Percentiles rank a stretch among this genome's conserved stretches.
These are phyloP conservation scores for Ceratosolen fusciceps DNA, from an alignment of 1,140 invertebrate genomes.

Conservation along the genomic window DNA sequence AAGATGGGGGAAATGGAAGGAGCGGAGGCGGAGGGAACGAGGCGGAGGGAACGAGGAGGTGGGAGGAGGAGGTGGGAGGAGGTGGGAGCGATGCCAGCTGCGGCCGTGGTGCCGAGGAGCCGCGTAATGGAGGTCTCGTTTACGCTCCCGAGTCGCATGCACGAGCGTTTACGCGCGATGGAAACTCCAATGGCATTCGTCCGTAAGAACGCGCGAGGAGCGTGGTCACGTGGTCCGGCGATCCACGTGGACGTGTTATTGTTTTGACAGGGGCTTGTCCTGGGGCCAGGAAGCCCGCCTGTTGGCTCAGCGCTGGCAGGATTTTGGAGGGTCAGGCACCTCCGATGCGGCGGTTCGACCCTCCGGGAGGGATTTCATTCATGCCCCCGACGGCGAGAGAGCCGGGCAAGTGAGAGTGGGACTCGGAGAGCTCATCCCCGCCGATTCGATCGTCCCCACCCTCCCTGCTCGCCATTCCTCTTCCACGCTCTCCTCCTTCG, in stretches of 20 bases:
- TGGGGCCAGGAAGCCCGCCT: conserved; percentile 52
- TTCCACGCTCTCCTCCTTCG: conserved; percentile 53
- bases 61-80: neutral
- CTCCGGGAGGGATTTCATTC: conserved; percentile 71
- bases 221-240: conserved; percentile 41
- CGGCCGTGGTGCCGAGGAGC: neutral
- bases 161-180: conserved; percentile 29
- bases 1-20: no score
- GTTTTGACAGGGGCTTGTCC: conserved; percentile 58
- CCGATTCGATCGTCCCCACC: conserved; percentile 52
- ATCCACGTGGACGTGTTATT: conserved; percentile 67
- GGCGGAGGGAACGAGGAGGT: no score
- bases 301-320: conserved; percentile 47
- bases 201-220: conserved; percentile 13
- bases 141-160: neutral
- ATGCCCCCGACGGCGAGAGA: conserved; percentile 55
- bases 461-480: conserved; percentile 41
- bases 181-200: conserved; percentile 13
- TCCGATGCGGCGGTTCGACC: conserved; percentile 54
- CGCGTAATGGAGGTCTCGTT: conserved; percentile 11
- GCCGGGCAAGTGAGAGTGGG: no score
- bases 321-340: conserved; percentile 66
- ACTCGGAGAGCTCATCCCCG: conserved; percentile 57
- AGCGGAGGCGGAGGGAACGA: no score
- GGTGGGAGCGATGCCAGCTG: neutral